Percentiles rank a stretch among this genome's conserved stretches.
phyloP scores from a whole-genome alignment of 1,140 invertebrate genomes.

The Drosophila simulans region DNA sequence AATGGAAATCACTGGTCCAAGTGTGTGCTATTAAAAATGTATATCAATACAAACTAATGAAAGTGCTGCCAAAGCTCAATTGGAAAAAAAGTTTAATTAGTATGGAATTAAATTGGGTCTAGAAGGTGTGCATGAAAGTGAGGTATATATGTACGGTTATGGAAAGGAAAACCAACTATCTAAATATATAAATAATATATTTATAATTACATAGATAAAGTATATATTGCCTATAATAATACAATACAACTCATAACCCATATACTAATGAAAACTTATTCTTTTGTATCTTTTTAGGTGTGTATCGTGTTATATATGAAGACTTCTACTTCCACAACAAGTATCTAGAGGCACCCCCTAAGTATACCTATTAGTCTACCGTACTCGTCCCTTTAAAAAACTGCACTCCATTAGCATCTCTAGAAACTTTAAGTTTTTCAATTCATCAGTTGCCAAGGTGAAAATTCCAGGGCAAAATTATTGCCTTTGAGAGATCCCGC shows the following conservation, averaged over 20 bases:
- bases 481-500: constrained; percentile 12
- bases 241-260: too few species aligned
- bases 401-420: constrained; percentile 21
- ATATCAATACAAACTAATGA: not conserved
- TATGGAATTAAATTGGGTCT: not conserved
- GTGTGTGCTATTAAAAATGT: constrained; percentile 3
- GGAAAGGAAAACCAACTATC: not conserved
- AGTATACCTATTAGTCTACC: constrained; percentile 8
- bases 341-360: not conserved
- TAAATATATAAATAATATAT: not conserved
- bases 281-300: constrained; percentile 48
- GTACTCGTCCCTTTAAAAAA: not conserved
- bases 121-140: not conserved
- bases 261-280: not conserved
- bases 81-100: not conserved
- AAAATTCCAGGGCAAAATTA: constrained; percentile 22
- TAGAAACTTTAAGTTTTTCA: constrained; percentile 23
- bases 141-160: too few species aligned
- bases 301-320: constrained; percentile 8
- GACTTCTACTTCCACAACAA: not conserved
- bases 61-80: not conserved
- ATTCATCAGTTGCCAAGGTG: constrained; percentile 42
- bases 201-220: not conserved
- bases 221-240: too few species aligned
- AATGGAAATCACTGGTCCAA: constrained; percentile 19